These are phyloP conservation scores for Cebus imitator DNA, from an alignment of 2,113 vertebrate genomes.

Conservation along the genomic window DNA sequence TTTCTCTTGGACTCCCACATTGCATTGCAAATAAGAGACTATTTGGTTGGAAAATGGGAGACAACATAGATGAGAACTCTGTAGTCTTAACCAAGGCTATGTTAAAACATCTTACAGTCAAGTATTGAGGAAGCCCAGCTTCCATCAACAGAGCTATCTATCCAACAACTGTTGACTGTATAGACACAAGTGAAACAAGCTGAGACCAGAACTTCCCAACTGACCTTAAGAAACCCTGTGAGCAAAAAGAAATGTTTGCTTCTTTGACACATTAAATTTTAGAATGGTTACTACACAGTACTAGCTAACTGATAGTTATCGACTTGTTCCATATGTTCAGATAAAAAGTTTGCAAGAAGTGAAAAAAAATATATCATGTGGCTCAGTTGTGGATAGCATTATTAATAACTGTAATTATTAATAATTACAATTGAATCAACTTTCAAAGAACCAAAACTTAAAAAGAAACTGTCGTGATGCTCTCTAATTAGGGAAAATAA, in stretches of 20 bases:
- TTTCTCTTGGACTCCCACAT: neutral
- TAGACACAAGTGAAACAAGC: neutral
- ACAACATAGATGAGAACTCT: neutral
- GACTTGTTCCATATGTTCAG: neutral
- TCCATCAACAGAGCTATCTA: neutral
- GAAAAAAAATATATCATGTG: neutral
- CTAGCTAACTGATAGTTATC: neutral
- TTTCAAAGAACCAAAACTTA: conserved; percentile 27
- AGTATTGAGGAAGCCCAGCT: neutral
- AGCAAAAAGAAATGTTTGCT: neutral
- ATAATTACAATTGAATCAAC: neutral
- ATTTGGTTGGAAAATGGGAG: neutral
- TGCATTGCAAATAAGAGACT: neutral
- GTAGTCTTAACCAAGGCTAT: neutral
- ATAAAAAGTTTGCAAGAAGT: neutral
- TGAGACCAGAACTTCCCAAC: neutral
- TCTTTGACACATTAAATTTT: neutral
- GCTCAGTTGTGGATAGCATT: neutral
- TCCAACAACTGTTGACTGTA: neutral
- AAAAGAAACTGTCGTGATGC: neutral
- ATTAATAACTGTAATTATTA: neutral
- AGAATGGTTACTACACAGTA: neutral
- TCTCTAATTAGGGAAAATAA: neutral
- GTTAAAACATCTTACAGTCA: neutral
- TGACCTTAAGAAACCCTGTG: neutral